Conservation (phyloP, 2,113 vertebrate genomes). For the Calyptommatus sinebrachiatus region DNA sequence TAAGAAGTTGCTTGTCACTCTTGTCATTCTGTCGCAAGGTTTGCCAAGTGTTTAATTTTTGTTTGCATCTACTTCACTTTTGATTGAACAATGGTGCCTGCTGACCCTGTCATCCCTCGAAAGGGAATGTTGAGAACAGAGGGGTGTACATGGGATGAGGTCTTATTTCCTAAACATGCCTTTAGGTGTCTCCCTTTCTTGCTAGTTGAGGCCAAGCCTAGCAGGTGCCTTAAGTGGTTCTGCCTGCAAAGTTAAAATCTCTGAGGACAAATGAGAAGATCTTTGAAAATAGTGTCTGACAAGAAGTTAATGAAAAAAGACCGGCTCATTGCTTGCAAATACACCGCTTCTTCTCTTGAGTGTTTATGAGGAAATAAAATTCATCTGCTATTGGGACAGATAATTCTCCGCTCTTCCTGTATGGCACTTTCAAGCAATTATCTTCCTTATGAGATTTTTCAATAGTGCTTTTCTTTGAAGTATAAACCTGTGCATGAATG, state of each 20-base stretch:
- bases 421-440: slow-evolving; percentile 1
- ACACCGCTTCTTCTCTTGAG: slow-evolving; percentile 20
- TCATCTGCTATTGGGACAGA: neutral
- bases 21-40: slow-evolving; percentile 5
- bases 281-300: slow-evolving; percentile 32
- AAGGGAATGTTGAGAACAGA: neutral
- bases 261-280: slow-evolving; percentile 17
- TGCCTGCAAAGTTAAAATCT: slow-evolving; percentile 13
- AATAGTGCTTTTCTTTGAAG: slow-evolving; percentile 54
- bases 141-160: neutral
- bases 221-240: neutral
- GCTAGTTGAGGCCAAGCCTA: neutral
- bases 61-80: slow-evolving; percentile 9
- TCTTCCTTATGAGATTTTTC: slow-evolving; percentile 40
- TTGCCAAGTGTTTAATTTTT: neutral
- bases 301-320: slow-evolving; percentile 53
- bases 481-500: slow-evolving; percentile 32
- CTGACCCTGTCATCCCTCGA: neutral
- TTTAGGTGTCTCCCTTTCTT: slow-evolving; percentile 41
- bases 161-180: slow-evolving; percentile 26
- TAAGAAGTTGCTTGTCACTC: neutral
- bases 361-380: slow-evolving; percentile 46
- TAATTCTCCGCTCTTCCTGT: neutral
- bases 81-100: neutral
- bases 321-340: slow-evolving; percentile 11